Evolutionary conservation across 2,797 vertebrate species (phyloP).

Genomic region (Jordanella pulchra): DNA sequence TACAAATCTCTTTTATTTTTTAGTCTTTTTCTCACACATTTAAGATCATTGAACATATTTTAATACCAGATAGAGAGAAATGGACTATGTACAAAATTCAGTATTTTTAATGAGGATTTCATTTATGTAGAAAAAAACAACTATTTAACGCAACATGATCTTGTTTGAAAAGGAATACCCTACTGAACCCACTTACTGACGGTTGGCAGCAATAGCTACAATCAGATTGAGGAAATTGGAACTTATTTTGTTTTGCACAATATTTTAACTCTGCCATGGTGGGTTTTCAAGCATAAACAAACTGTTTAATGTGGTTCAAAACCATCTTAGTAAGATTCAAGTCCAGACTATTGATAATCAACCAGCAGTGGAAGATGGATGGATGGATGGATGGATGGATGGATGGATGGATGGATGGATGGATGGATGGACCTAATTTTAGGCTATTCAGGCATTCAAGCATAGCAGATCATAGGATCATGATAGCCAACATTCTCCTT

Average conservation of each 20-base stretch:
- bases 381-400: no score
- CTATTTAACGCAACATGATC: not conserved
- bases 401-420: no score
- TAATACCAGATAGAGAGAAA: not conserved
- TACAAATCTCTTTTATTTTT: not conserved
- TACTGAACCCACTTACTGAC: not conserved
- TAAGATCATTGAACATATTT: not conserved
- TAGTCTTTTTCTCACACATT: not conserved
- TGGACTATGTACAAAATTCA: not conserved
- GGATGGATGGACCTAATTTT: no score
- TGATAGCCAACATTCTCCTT: not conserved
- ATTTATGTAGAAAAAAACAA: not conserved
- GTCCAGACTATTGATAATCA: not conserved
- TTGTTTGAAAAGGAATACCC: not conserved
- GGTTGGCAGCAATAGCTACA: not conserved
- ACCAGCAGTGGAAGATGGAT: no score
- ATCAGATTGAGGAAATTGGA: not conserved
- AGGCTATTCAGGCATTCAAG: not conserved
- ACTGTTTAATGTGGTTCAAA: not conserved
- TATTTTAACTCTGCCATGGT: not conserved
- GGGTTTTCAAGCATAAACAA: not conserved
- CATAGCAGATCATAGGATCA: not conserved
- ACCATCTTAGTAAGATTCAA: not conserved
- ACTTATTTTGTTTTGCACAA: not conserved
- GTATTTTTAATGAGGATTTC: not conserved